A percentile compares a stretch with the other conserved stretches of the same genome.
Evolutionary conservation across 2,888 invertebrate genomes (phyloP).

Genomic region (Osmoderma eremita): DNA sequence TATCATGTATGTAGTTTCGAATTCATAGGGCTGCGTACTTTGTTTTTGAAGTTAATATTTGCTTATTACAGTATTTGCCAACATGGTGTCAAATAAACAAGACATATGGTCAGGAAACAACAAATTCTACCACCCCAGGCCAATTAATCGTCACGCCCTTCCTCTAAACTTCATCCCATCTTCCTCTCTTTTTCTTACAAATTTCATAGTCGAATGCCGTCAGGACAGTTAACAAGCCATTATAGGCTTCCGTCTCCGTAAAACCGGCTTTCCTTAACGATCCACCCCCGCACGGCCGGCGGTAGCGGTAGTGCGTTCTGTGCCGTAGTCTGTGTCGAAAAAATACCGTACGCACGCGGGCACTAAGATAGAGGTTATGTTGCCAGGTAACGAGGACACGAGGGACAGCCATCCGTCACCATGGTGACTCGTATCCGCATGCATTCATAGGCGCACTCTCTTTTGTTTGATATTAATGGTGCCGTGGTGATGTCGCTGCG

Average conservation of each 20-base stretch:
- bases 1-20: too few species aligned
- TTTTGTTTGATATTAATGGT: slow-evolving; percentile 33
- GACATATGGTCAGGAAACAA: too few species aligned
- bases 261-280: slow-evolving; percentile 16
- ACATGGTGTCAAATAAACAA: too few species aligned
- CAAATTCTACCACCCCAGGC: too few species aligned
- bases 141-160: slow-evolving; percentile 2
- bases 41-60: too few species aligned
- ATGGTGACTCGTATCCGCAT: slow-evolving; percentile 22
- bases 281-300: slow-evolving; percentile 6
- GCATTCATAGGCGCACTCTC: slow-evolving; percentile 5
- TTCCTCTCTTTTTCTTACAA: slow-evolving; percentile 4
- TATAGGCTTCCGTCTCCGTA: slow-evolving; percentile 5
- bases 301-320: neutral
- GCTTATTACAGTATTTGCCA: too few species aligned
- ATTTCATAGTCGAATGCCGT: slow-evolving; percentile 20
- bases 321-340: neutral
- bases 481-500: slow-evolving; percentile 2
- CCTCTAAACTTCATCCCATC: neutral
- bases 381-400: slow-evolving; percentile 38
- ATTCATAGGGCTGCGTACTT: too few species aligned
- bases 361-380: slow-evolving; percentile 30
- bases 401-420: slow-evolving; percentile 39
- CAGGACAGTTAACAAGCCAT: slow-evolving; percentile 28
- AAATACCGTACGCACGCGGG: slow-evolving; percentile 7